Conservation (phyloP, 2,888 invertebrate species). For the Amphiduros pacificus region DNA sequence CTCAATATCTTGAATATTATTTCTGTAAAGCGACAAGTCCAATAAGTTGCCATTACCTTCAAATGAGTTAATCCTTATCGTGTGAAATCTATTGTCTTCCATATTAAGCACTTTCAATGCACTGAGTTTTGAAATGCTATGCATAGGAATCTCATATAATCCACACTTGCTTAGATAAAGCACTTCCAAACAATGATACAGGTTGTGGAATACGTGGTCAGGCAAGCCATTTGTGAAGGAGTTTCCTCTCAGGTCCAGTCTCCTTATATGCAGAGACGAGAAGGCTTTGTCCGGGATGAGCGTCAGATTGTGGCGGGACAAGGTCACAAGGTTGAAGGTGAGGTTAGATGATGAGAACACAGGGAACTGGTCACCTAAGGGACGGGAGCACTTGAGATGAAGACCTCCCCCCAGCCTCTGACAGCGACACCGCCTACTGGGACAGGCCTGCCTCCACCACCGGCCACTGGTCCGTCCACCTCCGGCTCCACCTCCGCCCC, state of each 20-base stretch:
- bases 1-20: constrained; percentile 1
- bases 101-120: constrained; percentile 1
- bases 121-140: background rate
- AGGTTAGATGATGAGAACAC: background rate
- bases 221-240: background rate
- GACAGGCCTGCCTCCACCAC: too few relatives aligned
- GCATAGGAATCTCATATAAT: background rate
- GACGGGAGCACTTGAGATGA: too few relatives aligned
- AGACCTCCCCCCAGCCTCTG: too few relatives aligned
- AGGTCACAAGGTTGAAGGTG: constrained; percentile 1
- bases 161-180: constrained; percentile 1
- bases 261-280: background rate
- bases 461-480: too few relatives aligned
- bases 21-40: constrained; percentile 13
- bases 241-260: constrained; percentile 12
- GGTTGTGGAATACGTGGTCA: background rate
- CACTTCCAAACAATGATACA: background rate
- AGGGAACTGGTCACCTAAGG: too few relatives aligned
- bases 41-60: background rate
- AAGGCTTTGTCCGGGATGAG: constrained; percentile 4
- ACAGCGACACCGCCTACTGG: too few relatives aligned
- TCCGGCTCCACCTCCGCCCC: too few relatives aligned
- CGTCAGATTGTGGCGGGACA: constrained; percentile 11
- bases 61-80: background rate
- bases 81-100: constrained; percentile 2